Percentiles rank a stretch among this genome's conserved stretches.
Conservation (phyloP, 2,113 vertebrate species). For the Chaetura pelagica region DNA sequence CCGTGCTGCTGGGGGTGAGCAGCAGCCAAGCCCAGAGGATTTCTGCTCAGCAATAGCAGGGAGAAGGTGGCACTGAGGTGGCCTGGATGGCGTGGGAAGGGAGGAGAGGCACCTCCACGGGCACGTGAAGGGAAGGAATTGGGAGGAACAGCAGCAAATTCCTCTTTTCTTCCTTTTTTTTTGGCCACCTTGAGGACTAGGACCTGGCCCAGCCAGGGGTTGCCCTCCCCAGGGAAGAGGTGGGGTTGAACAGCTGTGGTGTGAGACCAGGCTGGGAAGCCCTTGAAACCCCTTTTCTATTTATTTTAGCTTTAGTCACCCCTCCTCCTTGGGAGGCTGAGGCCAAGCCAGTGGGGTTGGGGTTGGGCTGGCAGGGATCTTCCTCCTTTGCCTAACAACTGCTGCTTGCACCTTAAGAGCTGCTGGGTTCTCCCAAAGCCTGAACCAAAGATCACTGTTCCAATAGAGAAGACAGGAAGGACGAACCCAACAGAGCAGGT, state of each 20-base stretch:
- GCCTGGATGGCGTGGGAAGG: background rate
- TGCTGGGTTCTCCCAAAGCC: background rate
- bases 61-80: background rate
- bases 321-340: background rate
- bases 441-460: background rate
- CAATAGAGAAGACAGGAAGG: background rate
- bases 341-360: background rate
- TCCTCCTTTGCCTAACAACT: background rate
- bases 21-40: background rate
- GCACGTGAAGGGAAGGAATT: background rate
- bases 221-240: background rate
- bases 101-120: background rate
- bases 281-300: background rate
- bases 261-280: background rate
- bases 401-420: background rate
- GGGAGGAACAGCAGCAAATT: background rate
- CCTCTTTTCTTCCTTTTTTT: background rate
- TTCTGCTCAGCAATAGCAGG: background rate
- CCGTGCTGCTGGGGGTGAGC: rapidly evolving
- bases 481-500: rapidly evolving
- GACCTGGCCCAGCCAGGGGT: background rate
- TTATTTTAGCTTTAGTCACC: background rate
- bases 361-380: background rate
- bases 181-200: rapidly evolving
- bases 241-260: rapidly evolving